phyloP scores from a whole-genome alignment of 2,888 invertebrate species.

The Drosophila paramelanica region DNA sequence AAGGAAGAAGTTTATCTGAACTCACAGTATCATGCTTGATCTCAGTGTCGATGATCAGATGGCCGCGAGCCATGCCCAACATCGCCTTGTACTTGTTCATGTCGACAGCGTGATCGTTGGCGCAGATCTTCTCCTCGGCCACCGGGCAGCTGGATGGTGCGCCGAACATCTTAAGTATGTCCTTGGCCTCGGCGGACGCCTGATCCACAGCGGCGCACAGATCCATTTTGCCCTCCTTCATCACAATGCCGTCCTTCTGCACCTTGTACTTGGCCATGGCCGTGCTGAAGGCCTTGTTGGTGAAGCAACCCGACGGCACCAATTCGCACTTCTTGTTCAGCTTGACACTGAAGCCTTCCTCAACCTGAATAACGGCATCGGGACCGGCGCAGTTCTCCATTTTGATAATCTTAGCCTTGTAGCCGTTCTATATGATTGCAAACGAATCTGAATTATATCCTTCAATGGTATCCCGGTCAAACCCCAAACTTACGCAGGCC shows the following conservation, averaged over 20 bases:
- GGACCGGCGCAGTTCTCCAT: constrained; percentile 82
- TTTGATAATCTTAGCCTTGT: constrained; percentile 80
- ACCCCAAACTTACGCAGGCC: constrained; percentile 79
- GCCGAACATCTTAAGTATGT: constrained; percentile 82
- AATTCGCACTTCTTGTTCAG: constrained; percentile 85
- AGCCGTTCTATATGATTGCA: constrained; percentile 78
- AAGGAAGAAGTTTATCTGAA: constrained; percentile 6
- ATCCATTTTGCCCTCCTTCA: constrained; percentile 85
- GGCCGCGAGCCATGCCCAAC: constrained; percentile 84
- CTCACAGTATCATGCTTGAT: constrained; percentile 85
- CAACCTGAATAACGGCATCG: constrained; percentile 74
- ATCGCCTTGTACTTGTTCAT: constrained; percentile 85
- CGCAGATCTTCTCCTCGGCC: constrained; percentile 83
- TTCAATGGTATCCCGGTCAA: background rate
- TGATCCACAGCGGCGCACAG: constrained; percentile 82
- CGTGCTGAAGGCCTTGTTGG: constrained; percentile 83
- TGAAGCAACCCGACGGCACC: constrained; percentile 84
- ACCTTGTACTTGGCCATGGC: constrained; percentile 83
- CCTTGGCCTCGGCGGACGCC: constrained; percentile 71
- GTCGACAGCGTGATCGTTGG: constrained; percentile 82
- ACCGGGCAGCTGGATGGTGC: constrained; percentile 85
- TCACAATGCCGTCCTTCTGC: constrained; percentile 84
- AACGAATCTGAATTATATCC: background rate
- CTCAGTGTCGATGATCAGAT: constrained; percentile 81
- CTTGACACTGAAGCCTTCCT: constrained; percentile 75